Conservation (phyloP, 1,140 invertebrate genomes). For the Penaeus japonicus region DNA sequence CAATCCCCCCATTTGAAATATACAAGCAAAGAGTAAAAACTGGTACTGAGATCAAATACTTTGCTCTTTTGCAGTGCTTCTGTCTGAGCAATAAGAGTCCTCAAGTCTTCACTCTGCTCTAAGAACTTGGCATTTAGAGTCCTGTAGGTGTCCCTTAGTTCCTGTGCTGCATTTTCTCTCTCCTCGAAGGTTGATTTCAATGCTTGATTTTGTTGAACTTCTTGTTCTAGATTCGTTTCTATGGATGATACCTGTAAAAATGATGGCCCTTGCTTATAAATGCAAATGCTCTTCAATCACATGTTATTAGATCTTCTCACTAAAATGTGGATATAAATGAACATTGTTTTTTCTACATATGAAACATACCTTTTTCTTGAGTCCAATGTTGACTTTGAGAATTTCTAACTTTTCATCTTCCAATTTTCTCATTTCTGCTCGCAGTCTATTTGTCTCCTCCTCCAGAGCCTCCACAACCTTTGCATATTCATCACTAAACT, state of each 20-base stretch:
- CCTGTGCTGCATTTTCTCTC: neutral
- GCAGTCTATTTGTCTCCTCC: neutral
- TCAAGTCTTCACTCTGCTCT: slow-evolving; percentile 35
- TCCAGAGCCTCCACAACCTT: neutral
- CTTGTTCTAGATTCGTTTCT: neutral
- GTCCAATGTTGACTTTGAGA: neutral
- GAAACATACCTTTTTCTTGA: neutral
- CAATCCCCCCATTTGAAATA: neutral
- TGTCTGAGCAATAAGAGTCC: slow-evolving; percentile 7
- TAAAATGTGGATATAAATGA: no score
- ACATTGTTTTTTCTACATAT: no score
- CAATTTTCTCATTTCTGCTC: neutral
- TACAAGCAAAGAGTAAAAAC: neutral
- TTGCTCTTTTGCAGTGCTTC: slow-evolving; percentile 25
- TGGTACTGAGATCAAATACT: neutral
- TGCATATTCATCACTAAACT: neutral
- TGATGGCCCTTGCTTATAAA: neutral
- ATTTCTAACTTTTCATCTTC: neutral
- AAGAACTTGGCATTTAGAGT: neutral
- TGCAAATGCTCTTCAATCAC: no score
- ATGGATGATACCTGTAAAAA: neutral
- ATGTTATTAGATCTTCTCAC: no score
- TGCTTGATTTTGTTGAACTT: neutral
- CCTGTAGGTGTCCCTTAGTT: neutral
- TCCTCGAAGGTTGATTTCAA: neutral